phyloP scores from a whole-genome alignment of 1,140 invertebrate genomes.

The Hydropsyche tenuis region DNA sequence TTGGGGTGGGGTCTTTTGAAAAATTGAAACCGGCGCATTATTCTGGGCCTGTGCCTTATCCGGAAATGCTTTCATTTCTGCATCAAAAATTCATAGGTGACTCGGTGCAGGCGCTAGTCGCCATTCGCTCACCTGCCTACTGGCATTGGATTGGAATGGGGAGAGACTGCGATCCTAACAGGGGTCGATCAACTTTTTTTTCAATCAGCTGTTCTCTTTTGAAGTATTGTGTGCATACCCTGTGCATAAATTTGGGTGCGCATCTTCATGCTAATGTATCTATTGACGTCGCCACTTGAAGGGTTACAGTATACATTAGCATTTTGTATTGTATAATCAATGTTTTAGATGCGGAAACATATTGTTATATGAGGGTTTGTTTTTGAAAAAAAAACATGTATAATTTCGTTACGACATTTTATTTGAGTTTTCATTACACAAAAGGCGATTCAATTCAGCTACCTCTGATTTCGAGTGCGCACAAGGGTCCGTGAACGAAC shows the following conservation, averaged over 20 bases:
- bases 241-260: too few species aligned
- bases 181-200: background rate
- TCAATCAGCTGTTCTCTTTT: background rate
- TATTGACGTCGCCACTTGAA: too few species aligned
- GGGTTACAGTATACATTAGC: too few species aligned
- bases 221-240: too few species aligned
- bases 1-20: background rate
- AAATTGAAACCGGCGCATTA: conserved; percentile 29
- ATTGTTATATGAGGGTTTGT: too few species aligned
- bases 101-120: background rate
- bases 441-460: background rate
- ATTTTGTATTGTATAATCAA: too few species aligned
- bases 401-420: too few species aligned
- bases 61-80: conserved; percentile 34
- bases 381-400: too few species aligned
- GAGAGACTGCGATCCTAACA: background rate
- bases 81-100: conserved; percentile 38
- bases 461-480: background rate
- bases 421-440: too few species aligned
- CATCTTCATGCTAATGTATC: too few species aligned
- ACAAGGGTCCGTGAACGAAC: background rate
- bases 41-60: background rate
- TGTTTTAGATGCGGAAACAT: too few species aligned
- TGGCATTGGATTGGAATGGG: background rate
- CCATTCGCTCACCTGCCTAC: conserved; percentile 28